Conservation (phyloP, 2,888 invertebrate species). For the Eilema sororculum region DNA sequence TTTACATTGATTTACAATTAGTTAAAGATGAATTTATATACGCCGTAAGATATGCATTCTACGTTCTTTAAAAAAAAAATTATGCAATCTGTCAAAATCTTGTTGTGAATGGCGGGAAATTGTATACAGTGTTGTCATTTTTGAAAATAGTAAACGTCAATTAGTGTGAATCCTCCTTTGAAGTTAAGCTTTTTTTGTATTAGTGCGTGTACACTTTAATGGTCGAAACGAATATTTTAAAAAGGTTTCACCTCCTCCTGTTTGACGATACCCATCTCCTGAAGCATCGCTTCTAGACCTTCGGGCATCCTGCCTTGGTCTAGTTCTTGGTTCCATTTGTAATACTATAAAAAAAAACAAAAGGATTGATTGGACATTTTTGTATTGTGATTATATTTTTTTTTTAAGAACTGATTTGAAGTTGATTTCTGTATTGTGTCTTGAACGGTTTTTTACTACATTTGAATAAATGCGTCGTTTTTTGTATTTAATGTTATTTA, state of each 20-base stretch:
- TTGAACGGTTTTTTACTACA: no score
- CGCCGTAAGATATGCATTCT: neutral
- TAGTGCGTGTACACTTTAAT: constrained; percentile 6
- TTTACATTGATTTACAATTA: neutral
- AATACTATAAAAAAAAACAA: constrained; percentile 87
- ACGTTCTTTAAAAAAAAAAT: neutral
- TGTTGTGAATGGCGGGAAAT: constrained; percentile 4
- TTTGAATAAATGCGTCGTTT: no score
- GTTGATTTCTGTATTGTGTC: no score
- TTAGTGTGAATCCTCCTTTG: neutral
- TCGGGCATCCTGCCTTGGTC: constrained; percentile 94
- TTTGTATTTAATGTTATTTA: neutral
- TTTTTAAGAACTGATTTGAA: neutral
- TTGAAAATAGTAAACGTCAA: constrained; percentile 2
- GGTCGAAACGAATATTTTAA: constrained; percentile 48
- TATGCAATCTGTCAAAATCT: constrained; percentile 1
- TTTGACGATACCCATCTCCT: constrained; percentile 91
- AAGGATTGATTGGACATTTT: neutral
- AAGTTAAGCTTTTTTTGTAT: neutral
- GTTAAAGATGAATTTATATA: neutral
- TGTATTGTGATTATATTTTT: neutral
- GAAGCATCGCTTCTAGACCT: constrained; percentile 91
- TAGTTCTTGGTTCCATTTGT: constrained; percentile 92
- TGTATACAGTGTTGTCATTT: neutral
- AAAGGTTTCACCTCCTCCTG: constrained; percentile 85